Evolutionary conservation across 2,797 vertebrate genomes (phyloP).

Genomic region (Phyllotis vaccarum): DNA sequence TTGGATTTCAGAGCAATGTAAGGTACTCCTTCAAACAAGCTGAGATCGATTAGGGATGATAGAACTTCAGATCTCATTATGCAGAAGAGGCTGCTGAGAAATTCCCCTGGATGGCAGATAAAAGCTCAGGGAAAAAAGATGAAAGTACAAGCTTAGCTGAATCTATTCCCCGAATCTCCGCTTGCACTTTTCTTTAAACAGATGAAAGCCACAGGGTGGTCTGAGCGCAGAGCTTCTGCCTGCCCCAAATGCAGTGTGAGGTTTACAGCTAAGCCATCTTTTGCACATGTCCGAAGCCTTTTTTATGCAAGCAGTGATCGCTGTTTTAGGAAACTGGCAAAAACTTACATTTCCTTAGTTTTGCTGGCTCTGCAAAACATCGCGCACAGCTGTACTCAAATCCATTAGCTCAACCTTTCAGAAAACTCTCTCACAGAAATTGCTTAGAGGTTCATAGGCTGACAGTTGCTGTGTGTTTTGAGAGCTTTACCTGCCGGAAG

Average conservation of each 20-base stretch:
- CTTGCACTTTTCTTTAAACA: constrained; percentile 56
- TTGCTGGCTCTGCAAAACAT: constrained; percentile 77
- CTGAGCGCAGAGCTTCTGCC: constrained; percentile 29
- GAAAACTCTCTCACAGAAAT: constrained; percentile 73
- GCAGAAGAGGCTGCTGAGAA: constrained; percentile 67
- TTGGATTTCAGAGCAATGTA: constrained; percentile 38
- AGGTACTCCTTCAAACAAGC: constrained; percentile 59
- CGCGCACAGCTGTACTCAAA: constrained; percentile 75
- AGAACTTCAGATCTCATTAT: constrained; percentile 77
- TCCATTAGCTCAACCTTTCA: constrained; percentile 74
- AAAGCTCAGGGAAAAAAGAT: constrained; percentile 68
- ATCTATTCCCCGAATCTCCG: constrained; percentile 62
- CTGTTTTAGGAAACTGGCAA: constrained; percentile 71
- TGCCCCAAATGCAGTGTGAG: not conserved
- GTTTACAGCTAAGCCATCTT: constrained; percentile 38
- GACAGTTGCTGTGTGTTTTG: constrained; percentile 73
- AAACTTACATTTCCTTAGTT: constrained; percentile 72
- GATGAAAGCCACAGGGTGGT: constrained; percentile 29
- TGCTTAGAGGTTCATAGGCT: constrained; percentile 72
- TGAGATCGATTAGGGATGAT: constrained; percentile 69
- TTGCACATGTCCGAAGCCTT: not conserved
- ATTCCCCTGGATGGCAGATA: constrained; percentile 65
- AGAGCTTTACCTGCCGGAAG: constrained; percentile 74
- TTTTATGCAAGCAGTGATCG: constrained; percentile 19
- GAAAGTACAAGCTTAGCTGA: constrained; percentile 62